Conservation (phyloP, 2,113 vertebrate genomes). For the Cichladusa arquata region DNA sequence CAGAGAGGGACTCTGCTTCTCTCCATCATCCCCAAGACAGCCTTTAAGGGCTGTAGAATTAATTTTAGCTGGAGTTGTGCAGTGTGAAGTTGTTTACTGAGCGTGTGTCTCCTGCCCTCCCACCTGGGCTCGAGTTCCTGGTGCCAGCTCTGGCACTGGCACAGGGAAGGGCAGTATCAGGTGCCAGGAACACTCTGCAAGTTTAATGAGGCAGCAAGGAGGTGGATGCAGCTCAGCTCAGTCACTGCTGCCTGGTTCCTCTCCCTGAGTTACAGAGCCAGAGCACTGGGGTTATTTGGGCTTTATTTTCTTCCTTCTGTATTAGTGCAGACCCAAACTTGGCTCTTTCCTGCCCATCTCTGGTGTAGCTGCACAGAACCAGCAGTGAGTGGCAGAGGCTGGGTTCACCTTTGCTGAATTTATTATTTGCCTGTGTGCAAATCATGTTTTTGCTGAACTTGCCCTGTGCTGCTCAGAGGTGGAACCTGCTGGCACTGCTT, state of each 20-base stretch:
- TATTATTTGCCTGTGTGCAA: neutral
- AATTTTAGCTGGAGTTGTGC: neutral
- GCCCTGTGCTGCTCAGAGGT: neutral
- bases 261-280: neutral
- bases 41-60: neutral
- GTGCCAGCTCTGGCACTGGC: neutral
- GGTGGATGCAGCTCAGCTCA: neutral
- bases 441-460: neutral
- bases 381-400: neutral
- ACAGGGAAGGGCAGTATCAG: neutral
- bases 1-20: neutral
- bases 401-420: neutral
- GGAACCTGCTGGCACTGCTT: neutral
- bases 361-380: neutral
- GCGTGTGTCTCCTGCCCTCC: neutral
- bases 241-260: neutral
- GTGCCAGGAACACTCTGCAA: slow-evolving; percentile 57
- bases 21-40: neutral
- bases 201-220: slow-evolving; percentile 66
- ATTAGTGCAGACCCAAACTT: neutral
- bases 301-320: neutral
- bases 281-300: neutral
- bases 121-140: slow-evolving; percentile 12
- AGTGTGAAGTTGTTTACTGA: neutral
- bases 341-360: neutral